Base-by-base conservation (phyloP, 2,113 vertebrate species). In the Spea multiplicata region DNA sequence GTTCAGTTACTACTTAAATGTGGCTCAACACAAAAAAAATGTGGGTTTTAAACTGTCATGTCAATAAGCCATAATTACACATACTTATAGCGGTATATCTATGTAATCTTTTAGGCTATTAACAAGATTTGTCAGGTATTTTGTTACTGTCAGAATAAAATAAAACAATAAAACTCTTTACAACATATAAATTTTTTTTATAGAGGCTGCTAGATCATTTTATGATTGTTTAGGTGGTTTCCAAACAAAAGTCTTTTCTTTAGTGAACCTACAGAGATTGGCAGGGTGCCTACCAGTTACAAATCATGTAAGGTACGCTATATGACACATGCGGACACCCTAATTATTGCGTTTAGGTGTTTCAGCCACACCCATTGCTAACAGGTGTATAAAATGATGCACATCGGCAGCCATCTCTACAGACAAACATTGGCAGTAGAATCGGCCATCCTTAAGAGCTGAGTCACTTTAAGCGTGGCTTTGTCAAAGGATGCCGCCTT, bases 1-100 rank as follows among this genome's bases (percentile, higher is more conserved):
- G 53, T 84, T 86, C 64, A 47, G 71, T 44, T 49, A 71, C 84
- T 86, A 81, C 84, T 83, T 82, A 87, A 84, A 82, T 83, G 85
- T 84, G 79, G 76, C 75, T 69, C 71, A 69, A 80, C 78, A 44
- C n/a, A 67, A 65, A 67, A 75, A 75, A 53, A 45, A 52, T 62
- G 55, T 50, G 55, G 76, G 57, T 52, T 64, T 14, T 12, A 78
- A 16, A 9, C 57, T 48, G 44, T 46, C 14, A 66, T n/a, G n/a
- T 57, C 3, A 10, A 68, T 76, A 68, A 66, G 45, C 66, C 44
- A 76, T 76, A 16, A 76, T 57, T 52, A 13, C n/a, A 46, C 44
- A n/a, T 17, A 9, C 8, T 9, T 16, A 64, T 17, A 64, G 5
- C 9, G 13, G 30, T 64, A 13, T 30, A 64, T 64, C 61, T 64